Evolutionary conservation across 2,113 vertebrate species (phyloP).

Genomic region (Sphyrna mokarran): DNA sequence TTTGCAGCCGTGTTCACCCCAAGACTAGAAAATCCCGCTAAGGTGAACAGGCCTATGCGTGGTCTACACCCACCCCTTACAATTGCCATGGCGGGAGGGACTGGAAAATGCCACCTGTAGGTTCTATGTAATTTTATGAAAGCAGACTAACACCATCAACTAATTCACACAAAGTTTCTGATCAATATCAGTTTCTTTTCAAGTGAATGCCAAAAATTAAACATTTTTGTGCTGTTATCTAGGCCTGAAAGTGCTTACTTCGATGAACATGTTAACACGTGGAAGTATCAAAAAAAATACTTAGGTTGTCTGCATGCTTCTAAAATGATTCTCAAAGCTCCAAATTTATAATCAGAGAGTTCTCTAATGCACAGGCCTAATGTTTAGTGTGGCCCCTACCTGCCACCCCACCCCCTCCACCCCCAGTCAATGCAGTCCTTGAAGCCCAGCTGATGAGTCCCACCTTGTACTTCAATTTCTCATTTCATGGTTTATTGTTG

Average conservation of each 20-base stretch:
- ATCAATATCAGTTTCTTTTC: not conserved
- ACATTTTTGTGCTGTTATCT: not conserved
- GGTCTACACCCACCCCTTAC: too few relatives aligned
- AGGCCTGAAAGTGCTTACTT: not conserved
- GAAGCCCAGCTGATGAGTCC: not conserved
- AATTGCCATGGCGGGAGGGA: too few relatives aligned
- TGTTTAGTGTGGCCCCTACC: not conserved
- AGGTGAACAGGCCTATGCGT: too few relatives aligned
- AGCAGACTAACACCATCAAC: not conserved
- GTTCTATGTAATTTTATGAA: not conserved
- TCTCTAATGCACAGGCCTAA: not conserved
- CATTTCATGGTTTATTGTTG: not conserved
- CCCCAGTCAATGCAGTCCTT: not conserved
- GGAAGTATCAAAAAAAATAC: not conserved
- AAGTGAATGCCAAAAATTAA: not conserved
- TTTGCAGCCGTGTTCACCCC: too few relatives aligned
- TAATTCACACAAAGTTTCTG: not conserved
- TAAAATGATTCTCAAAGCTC: not conserved
- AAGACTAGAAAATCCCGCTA: too few relatives aligned
- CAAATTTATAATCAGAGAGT: not conserved
- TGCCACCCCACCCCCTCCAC: not conserved
- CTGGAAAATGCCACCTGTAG: not conserved
- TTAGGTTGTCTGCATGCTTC: not conserved
- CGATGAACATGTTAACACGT: not conserved
- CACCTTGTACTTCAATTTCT: not conserved